phyloP scores from a whole-genome alignment of 2,113 vertebrate genomes.

The Pantherophis guttatus region DNA sequence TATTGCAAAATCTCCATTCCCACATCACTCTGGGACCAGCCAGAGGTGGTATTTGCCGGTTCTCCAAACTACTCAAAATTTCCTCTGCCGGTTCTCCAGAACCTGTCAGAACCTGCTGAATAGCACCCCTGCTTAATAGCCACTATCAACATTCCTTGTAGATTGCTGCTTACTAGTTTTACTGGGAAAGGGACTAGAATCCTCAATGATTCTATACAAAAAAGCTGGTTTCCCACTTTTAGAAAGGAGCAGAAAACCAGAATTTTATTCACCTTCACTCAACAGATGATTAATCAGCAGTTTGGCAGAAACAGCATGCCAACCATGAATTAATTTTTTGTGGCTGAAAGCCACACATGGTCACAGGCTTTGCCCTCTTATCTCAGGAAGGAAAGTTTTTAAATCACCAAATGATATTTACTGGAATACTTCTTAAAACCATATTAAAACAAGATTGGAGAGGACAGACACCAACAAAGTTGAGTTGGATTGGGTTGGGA shows the following conservation, averaged over 20 bases:
- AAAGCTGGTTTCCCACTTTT: not conserved
- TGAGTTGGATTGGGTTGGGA: not conserved
- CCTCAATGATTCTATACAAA: not conserved
- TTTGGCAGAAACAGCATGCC: not conserved
- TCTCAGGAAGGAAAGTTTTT: not conserved
- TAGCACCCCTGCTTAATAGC: not conserved
- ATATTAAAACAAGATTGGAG: not conserved
- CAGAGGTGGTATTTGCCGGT: no score
- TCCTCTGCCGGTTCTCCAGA: no score
- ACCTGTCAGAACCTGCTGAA: no score
- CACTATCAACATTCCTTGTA: not conserved
- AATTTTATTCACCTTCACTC: not conserved
- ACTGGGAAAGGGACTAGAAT: not conserved
- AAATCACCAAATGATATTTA: not conserved
- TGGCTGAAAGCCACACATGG: not conserved
- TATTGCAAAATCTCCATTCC: no score
- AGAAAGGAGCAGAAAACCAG: not conserved
- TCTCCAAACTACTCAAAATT: no score
- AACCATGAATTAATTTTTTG: not conserved
- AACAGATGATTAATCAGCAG: not conserved
- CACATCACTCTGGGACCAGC: no score
- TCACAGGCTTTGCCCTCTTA: not conserved
- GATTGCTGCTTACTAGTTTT: not conserved
- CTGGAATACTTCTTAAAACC: not conserved
- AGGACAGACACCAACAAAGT: not conserved